A percentile compares a stretch with the other conserved stretches of the same genome.
These are phyloP conservation scores for Misgurnus mizolepis DNA, from an alignment of 2,113 vertebrate species.

Conservation along the genomic window DNA sequence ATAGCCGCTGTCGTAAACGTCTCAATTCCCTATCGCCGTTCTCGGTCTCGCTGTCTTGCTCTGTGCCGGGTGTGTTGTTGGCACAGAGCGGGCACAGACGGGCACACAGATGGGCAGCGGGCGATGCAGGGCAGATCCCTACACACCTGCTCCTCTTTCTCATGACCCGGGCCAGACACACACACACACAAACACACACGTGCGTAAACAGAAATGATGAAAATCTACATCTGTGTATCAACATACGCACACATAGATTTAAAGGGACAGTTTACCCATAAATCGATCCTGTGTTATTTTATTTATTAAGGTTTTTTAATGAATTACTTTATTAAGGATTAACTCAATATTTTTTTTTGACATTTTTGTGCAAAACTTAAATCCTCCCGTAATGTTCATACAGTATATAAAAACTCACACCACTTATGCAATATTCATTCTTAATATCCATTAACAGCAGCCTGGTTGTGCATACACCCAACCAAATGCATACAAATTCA, in stretches of 20 bases:
- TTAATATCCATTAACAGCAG: too few relatives aligned
- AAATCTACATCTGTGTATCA: neutral
- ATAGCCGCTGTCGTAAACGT: constrained; percentile 35
- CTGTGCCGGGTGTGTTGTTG: constrained; percentile 61
- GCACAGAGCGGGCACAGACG: constrained; percentile 76
- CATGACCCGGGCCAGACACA: constrained; percentile 61
- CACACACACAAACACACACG: constrained; percentile 58
- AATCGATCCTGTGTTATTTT: neutral
- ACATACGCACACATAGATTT: neutral
- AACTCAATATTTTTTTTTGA: too few relatives aligned
- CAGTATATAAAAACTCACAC: too few relatives aligned
- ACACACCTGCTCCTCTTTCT: constrained; percentile 81
- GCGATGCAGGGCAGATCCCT: constrained; percentile 73
- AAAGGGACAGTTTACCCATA: neutral
- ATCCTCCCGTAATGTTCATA: too few relatives aligned
- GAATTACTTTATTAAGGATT: too few relatives aligned
- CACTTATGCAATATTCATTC: too few relatives aligned
- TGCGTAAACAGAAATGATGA: neutral
- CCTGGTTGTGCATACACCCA: too few relatives aligned
- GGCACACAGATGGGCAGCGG: constrained; percentile 81
- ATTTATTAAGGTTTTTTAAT: too few relatives aligned
- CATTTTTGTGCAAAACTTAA: too few relatives aligned
- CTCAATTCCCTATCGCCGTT: constrained; percentile 51
- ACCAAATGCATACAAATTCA: neutral
- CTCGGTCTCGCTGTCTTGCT: constrained; percentile 62